Evolutionary conservation across 2,113 vertebrate species (phyloP).

Genomic region (Chamaetylas fuelleborni): DNA sequence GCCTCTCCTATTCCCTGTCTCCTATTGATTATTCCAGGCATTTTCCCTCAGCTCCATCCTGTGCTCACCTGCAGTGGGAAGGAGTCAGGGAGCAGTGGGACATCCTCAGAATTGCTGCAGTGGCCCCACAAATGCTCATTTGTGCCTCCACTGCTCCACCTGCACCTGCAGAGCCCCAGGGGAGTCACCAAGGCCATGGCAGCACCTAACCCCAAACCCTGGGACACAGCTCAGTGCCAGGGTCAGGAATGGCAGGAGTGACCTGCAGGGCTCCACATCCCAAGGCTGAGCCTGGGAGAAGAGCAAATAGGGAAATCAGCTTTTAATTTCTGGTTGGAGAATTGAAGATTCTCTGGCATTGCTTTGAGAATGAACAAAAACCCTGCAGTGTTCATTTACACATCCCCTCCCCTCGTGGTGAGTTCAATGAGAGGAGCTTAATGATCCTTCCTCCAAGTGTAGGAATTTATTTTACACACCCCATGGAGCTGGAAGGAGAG

Average conservation of each 20-base stretch:
- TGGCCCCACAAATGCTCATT: neutral
- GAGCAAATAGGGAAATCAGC: neutral
- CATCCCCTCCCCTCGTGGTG: neutral
- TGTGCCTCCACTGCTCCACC: neutral
- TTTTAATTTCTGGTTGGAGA: neutral
- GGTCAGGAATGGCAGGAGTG: neutral
- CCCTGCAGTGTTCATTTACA: neutral
- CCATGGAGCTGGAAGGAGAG: neutral
- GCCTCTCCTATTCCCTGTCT: neutral
- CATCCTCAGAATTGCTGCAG: neutral
- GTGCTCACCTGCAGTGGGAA: neutral
- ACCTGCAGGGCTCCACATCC: neutral
- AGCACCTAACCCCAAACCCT: neutral
- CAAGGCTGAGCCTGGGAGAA: neutral
- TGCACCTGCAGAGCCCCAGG: neutral
- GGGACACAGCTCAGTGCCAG: neutral
- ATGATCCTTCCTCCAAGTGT: neutral
- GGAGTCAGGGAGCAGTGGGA: neutral
- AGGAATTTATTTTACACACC: neutral
- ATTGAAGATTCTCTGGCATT: neutral
- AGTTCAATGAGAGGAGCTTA: neutral
- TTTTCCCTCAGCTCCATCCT: neutral
- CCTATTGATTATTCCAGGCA: rapidly evolving
- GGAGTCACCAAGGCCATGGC: rapidly evolving
- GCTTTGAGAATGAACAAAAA: neutral